Evolutionary conservation across 2,113 vertebrate species (phyloP).

Genomic region (Piaya cayana): DNA sequence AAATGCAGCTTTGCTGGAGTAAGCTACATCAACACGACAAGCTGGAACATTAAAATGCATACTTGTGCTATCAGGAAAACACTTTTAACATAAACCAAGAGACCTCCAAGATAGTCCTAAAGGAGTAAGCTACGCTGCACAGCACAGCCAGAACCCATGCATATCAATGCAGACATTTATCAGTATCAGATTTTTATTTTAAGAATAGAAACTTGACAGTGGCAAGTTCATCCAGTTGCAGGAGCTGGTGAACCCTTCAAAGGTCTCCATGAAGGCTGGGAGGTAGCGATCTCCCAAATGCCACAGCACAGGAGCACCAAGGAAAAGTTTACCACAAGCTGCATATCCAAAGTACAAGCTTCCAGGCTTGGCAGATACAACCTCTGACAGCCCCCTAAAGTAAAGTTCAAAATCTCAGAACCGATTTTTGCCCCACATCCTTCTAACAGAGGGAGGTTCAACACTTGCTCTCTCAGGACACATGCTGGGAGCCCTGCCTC

Average conservation of each 20-base stretch:
- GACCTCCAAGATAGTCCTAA: neutral
- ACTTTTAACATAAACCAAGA: fast-evolving
- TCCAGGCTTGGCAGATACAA: neutral
- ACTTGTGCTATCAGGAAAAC: neutral
- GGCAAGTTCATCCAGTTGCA: neutral
- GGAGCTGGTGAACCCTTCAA: neutral
- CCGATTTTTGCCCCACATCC: neutral
- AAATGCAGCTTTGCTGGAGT: neutral
- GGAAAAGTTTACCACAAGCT: neutral
- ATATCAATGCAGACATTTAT: fast-evolving
- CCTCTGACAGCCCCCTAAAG: neutral
- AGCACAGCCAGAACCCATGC: neutral
- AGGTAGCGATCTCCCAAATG: neutral
- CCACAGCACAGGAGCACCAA: neutral
- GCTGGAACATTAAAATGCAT: neutral
- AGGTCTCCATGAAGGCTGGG: neutral
- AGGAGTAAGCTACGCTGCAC: fast-evolving
- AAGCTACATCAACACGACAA: neutral
- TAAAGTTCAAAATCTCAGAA: neutral
- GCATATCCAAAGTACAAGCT: neutral
- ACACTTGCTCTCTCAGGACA: neutral
- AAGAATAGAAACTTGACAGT: neutral
- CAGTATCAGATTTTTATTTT: neutral
- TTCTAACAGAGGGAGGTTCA: neutral
- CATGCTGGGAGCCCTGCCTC: neutral